Percentiles rank a stretch among this genome's conserved stretches.
phyloP scores from a whole-genome alignment of 2,113 vertebrate genomes.

The Hippocampus barbouri region DNA sequence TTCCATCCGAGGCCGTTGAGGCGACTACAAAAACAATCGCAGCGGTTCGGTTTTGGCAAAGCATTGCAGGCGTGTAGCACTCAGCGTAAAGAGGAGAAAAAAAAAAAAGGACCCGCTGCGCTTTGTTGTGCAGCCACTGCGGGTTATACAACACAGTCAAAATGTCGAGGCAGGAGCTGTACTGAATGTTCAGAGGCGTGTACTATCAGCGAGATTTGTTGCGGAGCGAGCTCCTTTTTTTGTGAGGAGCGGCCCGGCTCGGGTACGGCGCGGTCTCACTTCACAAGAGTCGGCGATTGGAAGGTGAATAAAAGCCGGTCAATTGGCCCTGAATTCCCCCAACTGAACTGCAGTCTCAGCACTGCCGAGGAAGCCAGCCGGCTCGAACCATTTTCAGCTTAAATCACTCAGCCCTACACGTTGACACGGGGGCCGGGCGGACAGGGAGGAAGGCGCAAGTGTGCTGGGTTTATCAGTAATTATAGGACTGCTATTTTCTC shows the following conservation, averaged over 20 bases:
- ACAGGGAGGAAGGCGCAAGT: slow-evolving; percentile 53
- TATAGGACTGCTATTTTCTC: slow-evolving; percentile 68
- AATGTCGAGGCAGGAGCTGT: slow-evolving; percentile 21
- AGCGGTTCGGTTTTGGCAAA: slow-evolving; percentile 46
- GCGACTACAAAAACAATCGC: slow-evolving; percentile 65
- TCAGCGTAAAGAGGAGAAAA: background rate
- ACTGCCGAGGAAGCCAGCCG: slow-evolving; percentile 39
- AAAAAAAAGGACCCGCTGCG: slow-evolving; percentile 5
- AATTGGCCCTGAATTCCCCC: slow-evolving; percentile 60
- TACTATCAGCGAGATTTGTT: slow-evolving; percentile 14
- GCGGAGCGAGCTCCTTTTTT: slow-evolving; percentile 27
- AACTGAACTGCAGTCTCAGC: slow-evolving; percentile 73
- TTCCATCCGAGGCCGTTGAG: slow-evolving; percentile 39
- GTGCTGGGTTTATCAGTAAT: slow-evolving; percentile 75
- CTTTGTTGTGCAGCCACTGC: slow-evolving; percentile 26
- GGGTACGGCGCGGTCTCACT: slow-evolving; percentile 38
- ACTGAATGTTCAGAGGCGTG: slow-evolving; percentile 18
- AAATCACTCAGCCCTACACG: slow-evolving; percentile 55
- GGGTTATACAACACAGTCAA: slow-evolving; percentile 33
- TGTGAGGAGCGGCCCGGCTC: slow-evolving; percentile 49
- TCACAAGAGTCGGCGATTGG: slow-evolving; percentile 49
- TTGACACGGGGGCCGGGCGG: slow-evolving; percentile 65
- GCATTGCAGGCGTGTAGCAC: slow-evolving; percentile 7
- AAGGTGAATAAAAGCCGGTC: slow-evolving; percentile 62
- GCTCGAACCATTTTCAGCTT: slow-evolving; percentile 49